Percentiles rank a stretch among this genome's conserved stretches.
Conservation (phyloP, 2,888 invertebrate species). For the Piscicola geometra region DNA sequence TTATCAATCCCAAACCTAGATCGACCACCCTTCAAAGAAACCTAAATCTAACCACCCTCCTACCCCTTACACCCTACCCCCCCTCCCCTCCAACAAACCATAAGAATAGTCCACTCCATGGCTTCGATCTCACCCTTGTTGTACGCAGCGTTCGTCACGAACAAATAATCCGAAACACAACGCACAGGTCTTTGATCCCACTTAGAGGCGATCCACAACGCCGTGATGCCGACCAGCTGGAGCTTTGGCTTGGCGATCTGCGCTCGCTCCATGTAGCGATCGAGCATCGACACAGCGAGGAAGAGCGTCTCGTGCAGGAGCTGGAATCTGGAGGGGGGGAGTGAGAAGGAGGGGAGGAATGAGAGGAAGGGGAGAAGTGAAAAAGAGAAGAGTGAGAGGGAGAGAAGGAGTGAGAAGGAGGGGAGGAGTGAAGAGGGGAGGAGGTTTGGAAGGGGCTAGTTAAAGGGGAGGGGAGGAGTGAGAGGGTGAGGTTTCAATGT, state of each 20-base stretch:
- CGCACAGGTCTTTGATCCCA: slow-evolving; percentile 91
- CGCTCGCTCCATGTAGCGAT: slow-evolving; percentile 72
- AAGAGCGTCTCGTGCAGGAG: slow-evolving; percentile 82
- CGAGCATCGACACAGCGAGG: slow-evolving; percentile 78
- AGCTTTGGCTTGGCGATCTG: slow-evolving; percentile 66
- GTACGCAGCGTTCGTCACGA: slow-evolving; percentile 83
- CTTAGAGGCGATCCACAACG: slow-evolving; percentile 84
- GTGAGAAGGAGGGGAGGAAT: too few relatives aligned
- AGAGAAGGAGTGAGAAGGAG: too few relatives aligned
- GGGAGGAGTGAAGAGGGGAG: slow-evolving; percentile 63
- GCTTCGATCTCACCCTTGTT: slow-evolving; percentile 70
- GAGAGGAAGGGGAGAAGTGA: too few relatives aligned
- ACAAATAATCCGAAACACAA: slow-evolving; percentile 79
- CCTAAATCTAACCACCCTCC: too few relatives aligned
- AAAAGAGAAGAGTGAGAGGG: too few relatives aligned
- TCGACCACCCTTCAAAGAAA: too few relatives aligned
- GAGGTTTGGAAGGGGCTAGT: slow-evolving; percentile 67
- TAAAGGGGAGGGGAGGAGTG: not conserved
- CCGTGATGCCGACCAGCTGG: slow-evolving; percentile 82
- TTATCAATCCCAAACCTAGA: too few relatives aligned
- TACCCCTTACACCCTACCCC: not conserved
- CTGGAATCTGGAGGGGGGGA: slow-evolving; percentile 66
- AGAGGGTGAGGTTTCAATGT: not conserved
- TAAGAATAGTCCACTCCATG: slow-evolving; percentile 77
- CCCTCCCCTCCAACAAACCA: slow-evolving; percentile 43